A percentile compares a stretch with the other conserved stretches of the same genome.
Conservation (phyloP, 2,113 vertebrate genomes). For the Falco punctatus region DNA sequence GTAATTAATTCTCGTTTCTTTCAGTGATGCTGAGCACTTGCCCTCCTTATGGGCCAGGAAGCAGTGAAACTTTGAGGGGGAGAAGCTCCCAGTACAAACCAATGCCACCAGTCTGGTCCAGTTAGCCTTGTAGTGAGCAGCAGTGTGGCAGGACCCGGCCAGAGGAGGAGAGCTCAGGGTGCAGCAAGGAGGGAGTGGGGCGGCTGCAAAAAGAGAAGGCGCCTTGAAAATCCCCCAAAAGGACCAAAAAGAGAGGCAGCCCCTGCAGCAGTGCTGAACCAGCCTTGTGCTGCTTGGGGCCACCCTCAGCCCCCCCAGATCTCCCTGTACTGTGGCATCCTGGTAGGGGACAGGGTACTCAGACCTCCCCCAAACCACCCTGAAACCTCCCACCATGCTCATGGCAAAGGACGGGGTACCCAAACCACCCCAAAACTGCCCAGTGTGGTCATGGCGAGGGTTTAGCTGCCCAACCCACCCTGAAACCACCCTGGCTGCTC, state of each 20-base stretch:
- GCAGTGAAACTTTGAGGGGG: background rate
- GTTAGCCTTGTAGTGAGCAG: background rate
- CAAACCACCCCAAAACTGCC: background rate
- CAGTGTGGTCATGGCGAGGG: rapidly evolving
- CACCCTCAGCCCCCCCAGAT: background rate
- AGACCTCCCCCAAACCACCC: no score
- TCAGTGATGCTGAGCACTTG: rapidly evolving
- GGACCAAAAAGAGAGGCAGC: background rate
- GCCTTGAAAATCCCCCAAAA: background rate
- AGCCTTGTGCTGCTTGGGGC: rapidly evolving
- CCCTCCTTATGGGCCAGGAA: background rate
- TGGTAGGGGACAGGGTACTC: no score
- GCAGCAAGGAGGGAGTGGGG: background rate
- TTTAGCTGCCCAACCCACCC: background rate
- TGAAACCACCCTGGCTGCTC: rapidly evolving
- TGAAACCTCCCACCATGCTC: background rate
- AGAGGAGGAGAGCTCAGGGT: background rate
- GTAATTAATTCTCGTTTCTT: background rate
- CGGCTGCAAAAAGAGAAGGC: background rate
- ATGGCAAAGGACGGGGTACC: no score
- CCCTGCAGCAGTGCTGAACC: rapidly evolving
- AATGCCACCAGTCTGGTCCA: background rate
- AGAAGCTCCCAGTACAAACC: background rate
- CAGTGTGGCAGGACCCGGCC: rapidly evolving
- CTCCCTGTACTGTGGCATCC: no score